These are phyloP conservation scores for Volucella zonaria DNA, from an alignment of 2,888 invertebrate species.

Conservation along the genomic window DNA sequence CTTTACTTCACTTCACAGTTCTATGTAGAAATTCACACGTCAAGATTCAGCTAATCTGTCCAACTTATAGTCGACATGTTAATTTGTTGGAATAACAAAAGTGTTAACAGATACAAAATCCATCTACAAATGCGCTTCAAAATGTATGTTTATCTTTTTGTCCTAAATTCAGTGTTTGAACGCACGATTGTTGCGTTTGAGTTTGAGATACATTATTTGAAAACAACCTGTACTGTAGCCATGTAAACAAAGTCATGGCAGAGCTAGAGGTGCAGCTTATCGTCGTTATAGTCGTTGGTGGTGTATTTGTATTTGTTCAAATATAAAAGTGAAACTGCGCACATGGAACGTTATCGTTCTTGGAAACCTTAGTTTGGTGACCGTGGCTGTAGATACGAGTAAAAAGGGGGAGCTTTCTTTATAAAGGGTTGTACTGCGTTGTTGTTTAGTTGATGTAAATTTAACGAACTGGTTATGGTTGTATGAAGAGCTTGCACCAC, in stretches of 20 bases:
- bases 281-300: background rate
- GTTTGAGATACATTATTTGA: background rate
- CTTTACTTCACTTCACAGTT: conserved; percentile 22
- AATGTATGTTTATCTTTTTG: conserved; percentile 31
- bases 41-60: background rate
- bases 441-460: conserved; percentile 27
- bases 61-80: conserved; percentile 22
- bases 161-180: conserved; percentile 32
- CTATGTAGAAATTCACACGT: conserved; percentile 41
- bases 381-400: background rate
- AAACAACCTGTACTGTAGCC: conserved; percentile 26
- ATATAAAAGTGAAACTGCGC: conserved; percentile 66
- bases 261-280: conserved; percentile 1
- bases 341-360: conserved; percentile 56
- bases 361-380: conserved; percentile 38
- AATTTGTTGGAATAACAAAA: conserved; percentile 50
- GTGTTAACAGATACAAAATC: conserved; percentile 25
- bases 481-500: background rate
- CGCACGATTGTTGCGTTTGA: background rate
- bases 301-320: conserved; percentile 1
- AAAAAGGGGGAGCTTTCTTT: conserved; percentile 7
- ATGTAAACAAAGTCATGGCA: conserved; percentile 22
- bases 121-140: background rate
- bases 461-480: conserved; percentile 12
- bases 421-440: conserved; percentile 26